Percentiles rank a stretch among this genome's conserved stretches.
Evolutionary conservation across 2,797 vertebrate genomes (phyloP).

Genomic region (Neosilurus hyrtlii): DNA sequence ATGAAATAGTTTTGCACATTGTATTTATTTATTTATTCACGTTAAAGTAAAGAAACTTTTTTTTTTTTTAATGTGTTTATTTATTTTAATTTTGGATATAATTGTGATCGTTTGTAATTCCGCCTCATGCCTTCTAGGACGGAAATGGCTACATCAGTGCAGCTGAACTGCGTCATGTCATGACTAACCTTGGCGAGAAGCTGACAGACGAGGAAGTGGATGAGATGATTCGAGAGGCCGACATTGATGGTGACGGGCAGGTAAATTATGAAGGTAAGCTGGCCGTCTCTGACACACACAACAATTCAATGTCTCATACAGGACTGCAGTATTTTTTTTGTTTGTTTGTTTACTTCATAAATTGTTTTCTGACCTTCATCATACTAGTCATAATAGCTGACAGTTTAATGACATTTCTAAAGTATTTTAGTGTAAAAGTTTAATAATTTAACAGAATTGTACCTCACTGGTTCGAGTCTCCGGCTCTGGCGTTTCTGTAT

Average conservation of each 20-base stretch:
- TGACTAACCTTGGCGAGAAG: constrained; percentile 91
- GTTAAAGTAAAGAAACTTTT: too few species aligned
- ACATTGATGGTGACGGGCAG: constrained; percentile 87
- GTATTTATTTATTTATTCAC: too few species aligned
- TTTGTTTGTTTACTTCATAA: neutral
- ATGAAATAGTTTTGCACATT: neutral
- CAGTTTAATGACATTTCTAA: too few species aligned
- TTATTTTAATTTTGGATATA: neutral
- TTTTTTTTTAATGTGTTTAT: neutral
- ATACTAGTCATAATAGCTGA: neutral
- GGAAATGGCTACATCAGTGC: constrained; percentile 90
- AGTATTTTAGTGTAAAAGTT: neutral
- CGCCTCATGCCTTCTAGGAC: constrained; percentile 67
- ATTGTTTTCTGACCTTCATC: neutral
- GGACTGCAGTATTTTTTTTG: neutral
- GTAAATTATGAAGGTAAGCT: constrained; percentile 88
- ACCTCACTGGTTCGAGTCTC: too few species aligned
- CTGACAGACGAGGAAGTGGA: constrained; percentile 88
- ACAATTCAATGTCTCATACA: neutral
- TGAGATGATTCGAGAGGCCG: constrained; percentile 89
- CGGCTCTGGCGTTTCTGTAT: too few species aligned
- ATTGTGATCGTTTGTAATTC: neutral
- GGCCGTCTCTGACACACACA: neutral
- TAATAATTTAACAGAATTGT: neutral
- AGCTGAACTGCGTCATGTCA: constrained; percentile 86